These are phyloP conservation scores for Tenthredo scrophulariae DNA, from an alignment of 2,888 invertebrate genomes.

Conservation along the genomic window DNA sequence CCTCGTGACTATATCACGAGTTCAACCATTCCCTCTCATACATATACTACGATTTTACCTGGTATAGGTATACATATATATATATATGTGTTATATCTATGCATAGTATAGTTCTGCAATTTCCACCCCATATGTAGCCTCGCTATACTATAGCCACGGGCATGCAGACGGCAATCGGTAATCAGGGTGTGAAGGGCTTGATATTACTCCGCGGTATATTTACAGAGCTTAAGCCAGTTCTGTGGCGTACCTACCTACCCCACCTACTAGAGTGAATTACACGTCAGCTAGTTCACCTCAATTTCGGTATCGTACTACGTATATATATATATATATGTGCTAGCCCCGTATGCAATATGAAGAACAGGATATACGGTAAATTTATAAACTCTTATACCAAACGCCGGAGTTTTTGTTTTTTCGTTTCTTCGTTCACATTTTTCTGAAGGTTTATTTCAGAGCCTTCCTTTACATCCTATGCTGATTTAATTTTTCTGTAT, in stretches of 20 bases:
- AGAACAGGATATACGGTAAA: neutral
- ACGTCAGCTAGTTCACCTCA: neutral
- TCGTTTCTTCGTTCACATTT: neutral
- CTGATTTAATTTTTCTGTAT: neutral
- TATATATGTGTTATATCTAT: neutral
- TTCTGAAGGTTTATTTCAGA: neutral
- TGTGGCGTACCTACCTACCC: neutral
- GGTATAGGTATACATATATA: neutral
- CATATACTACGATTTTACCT: neutral
- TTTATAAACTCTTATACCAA: neutral
- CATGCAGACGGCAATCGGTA: slow-evolving; percentile 22
- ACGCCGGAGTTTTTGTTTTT: neutral
- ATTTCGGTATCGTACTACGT: slow-evolving; percentile 8
- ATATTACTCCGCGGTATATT: slow-evolving; percentile 20
- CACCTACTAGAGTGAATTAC: neutral
- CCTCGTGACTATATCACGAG: neutral
- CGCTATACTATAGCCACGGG: neutral
- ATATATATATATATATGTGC: neutral
- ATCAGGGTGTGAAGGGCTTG: slow-evolving; percentile 19
- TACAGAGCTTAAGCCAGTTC: slow-evolving; percentile 24
- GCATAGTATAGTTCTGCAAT: neutral
- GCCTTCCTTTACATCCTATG: neutral
- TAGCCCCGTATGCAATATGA: neutral
- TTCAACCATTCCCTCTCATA: neutral
- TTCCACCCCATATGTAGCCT: neutral